Conservation (phyloP, 23 tunicate genomes). For the Styela clava region DNA sequence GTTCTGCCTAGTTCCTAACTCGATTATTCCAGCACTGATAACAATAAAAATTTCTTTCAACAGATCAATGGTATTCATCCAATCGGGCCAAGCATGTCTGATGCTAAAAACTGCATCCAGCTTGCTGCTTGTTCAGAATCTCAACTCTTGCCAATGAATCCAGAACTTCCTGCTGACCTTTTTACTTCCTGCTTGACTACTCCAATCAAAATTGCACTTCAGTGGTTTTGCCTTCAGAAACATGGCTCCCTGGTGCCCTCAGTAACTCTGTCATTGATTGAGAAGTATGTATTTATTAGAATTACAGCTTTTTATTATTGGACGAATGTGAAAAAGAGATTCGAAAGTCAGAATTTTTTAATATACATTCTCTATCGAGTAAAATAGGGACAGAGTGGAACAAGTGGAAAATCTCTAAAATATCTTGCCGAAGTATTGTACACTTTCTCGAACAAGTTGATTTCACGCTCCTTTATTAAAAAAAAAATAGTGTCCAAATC, state of each 20-base stretch:
- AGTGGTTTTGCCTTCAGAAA: constrained; percentile 86
- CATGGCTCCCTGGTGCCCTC: constrained; percentile 68
- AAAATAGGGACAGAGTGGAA: too few relatives aligned
- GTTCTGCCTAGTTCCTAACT: too few relatives aligned
- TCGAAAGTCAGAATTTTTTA: neutral
- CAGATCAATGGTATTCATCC: constrained; percentile 53
- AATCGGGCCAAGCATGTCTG: constrained; percentile 38
- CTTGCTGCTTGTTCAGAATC: constrained; percentile 84
- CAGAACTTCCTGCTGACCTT: constrained; percentile 90
- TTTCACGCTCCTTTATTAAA: too few relatives aligned
- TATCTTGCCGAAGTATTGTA: too few relatives aligned
- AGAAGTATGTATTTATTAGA: constrained; percentile 51
- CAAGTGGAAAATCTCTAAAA: too few relatives aligned
- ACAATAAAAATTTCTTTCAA: too few relatives aligned
- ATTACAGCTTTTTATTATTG: neutral
- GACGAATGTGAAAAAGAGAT: neutral
- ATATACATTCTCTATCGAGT: neutral
- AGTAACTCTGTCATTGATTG: constrained; percentile 71
- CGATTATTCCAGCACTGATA: too few relatives aligned
- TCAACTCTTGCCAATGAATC: constrained; percentile 93
- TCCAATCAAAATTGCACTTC: constrained; percentile 94
- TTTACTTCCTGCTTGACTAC: constrained; percentile 94
- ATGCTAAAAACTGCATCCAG: constrained; percentile 81
- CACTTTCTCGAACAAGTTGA: too few relatives aligned
- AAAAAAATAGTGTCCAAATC: too few relatives aligned